A percentile compares a stretch with the other conserved stretches of the same genome.
Conservation (phyloP, 2,797 vertebrate species). For the Falco columbarius region DNA sequence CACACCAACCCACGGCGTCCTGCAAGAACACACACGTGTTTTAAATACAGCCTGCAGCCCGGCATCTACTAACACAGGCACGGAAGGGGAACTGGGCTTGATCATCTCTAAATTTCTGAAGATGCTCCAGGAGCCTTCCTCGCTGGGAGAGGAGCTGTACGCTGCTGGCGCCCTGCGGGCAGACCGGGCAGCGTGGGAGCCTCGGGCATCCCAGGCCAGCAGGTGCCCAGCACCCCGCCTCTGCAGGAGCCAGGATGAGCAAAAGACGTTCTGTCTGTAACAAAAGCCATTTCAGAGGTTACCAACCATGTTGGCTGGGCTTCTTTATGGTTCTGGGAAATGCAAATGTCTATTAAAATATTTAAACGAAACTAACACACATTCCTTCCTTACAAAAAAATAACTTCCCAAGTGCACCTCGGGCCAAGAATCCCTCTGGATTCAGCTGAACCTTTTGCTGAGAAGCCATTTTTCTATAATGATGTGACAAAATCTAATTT, state of each 20-base stretch:
- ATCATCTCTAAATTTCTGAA: background rate
- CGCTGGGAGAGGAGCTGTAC: background rate
- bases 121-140: background rate
- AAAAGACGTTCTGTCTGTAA: background rate
- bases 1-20: rapidly evolving
- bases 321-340: background rate
- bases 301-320: background rate
- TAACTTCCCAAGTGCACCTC: background rate
- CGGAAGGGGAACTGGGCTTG: background rate
- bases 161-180: rapidly evolving
- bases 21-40: rapidly evolving
- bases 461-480: background rate
- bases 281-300: background rate
- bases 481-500: background rate
- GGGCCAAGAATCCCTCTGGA: background rate
- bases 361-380: background rate
- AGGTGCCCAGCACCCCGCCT: background rate
- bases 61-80: background rate
- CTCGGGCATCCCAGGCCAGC: rapidly evolving
- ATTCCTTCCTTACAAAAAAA: background rate
- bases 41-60: background rate
- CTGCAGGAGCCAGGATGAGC: background rate
- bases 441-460: background rate
- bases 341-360: background rate
- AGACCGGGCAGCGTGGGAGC: rapidly evolving